Percentiles rank a stretch among this genome's conserved stretches.
Evolutionary conservation across 2,888 invertebrate species (phyloP).

Genomic region (Drosophila setosimentum): DNA sequence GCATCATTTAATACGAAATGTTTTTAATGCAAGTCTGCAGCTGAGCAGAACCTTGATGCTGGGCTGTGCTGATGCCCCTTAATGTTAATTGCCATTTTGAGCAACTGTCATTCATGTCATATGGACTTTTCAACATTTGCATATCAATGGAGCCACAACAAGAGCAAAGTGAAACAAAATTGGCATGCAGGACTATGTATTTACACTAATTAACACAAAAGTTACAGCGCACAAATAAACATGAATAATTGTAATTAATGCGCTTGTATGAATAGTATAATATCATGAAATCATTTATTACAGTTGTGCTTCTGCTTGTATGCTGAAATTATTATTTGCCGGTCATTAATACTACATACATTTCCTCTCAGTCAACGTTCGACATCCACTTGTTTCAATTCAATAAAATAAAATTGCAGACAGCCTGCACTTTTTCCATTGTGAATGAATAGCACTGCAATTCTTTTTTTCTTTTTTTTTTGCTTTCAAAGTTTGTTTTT

Average conservation of each 20-base stretch:
- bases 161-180: constrained; percentile 23
- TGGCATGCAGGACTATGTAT: constrained; percentile 37
- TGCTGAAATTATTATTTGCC: constrained; percentile 45
- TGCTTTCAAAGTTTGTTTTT: constrained; percentile 13
- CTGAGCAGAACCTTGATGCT: background rate
- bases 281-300: constrained; percentile 35
- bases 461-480: constrained; percentile 1
- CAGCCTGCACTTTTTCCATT: constrained; percentile 39
- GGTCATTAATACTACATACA: constrained; percentile 14
- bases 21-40: background rate
- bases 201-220: constrained; percentile 63
- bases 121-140: constrained; percentile 38
- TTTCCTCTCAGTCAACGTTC: constrained; percentile 32
- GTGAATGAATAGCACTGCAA: constrained; percentile 52
- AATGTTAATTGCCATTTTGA: constrained; percentile 25
- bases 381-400: constrained; percentile 50
- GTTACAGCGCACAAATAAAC: constrained; percentile 60
- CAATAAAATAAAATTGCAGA: constrained; percentile 54
- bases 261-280: constrained; percentile 32
- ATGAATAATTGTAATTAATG: constrained; percentile 70
- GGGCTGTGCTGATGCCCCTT: background rate
- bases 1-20: constrained; percentile 20
- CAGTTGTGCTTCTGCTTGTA: constrained; percentile 15
- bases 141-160: constrained; percentile 45
- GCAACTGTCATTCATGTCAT: constrained; percentile 51